phyloP scores from a whole-genome alignment of 2,797 vertebrate genomes.

The Pagetopsis macropterus region DNA sequence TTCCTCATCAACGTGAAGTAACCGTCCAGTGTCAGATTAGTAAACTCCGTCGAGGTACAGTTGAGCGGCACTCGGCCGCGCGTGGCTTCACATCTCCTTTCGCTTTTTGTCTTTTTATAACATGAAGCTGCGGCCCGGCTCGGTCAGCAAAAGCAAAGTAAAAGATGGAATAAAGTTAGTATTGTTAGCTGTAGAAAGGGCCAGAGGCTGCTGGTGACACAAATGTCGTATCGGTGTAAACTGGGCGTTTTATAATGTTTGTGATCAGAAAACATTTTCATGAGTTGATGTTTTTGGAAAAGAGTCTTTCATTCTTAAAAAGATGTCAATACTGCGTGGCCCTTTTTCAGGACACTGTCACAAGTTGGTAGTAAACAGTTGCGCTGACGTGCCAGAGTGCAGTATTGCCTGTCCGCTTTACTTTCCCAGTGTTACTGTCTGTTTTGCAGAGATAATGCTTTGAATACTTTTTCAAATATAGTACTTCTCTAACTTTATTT shows the following conservation, averaged over 20 bases:
- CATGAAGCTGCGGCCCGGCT: constrained; percentile 21
- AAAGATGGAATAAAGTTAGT: constrained; percentile 3
- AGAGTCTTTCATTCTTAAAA: constrained; percentile 11
- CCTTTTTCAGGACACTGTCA: constrained; percentile 23
- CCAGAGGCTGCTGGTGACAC: constrained; percentile 38
- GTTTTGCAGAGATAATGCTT: constrained; percentile 21
- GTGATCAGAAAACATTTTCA: constrained; percentile 10
- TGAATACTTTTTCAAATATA: neutral
- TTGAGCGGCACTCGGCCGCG: constrained; percentile 23
- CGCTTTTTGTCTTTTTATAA: constrained; percentile 39
- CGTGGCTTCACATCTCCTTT: constrained; percentile 58
- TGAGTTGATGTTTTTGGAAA: constrained; percentile 7
- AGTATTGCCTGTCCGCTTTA: constrained; percentile 63
- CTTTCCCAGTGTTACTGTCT: constrained; percentile 61
- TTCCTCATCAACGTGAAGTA: constrained; percentile 14
- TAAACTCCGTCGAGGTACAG: constrained; percentile 40
- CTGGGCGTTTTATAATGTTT: constrained; percentile 34
- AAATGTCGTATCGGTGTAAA: constrained; percentile 21
- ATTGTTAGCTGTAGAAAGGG: constrained; percentile 20
- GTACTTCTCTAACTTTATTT: neutral
- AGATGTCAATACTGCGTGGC: neutral
- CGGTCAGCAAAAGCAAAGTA: constrained; percentile 18
- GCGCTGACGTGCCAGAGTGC: constrained; percentile 41
- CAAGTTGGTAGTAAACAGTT: constrained; percentile 3
- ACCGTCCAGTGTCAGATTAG: constrained; percentile 23